Conservation (phyloP, 2,888 invertebrate species). For the Philopedon plagiatum region DNA sequence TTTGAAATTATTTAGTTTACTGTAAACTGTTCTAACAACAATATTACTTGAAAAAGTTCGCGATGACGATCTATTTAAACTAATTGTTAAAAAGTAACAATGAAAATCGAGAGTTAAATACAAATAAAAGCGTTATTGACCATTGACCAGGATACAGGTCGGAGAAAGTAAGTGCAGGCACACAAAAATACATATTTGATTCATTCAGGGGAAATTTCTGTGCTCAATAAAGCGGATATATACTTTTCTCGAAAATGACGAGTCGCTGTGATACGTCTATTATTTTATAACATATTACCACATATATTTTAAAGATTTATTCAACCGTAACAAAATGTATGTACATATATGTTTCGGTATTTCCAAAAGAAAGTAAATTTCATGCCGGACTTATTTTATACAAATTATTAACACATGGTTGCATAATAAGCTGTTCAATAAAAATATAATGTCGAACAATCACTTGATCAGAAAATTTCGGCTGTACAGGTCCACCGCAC, state of each 20-base stretch:
- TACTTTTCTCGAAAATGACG: neutral
- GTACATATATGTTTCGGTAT: neutral
- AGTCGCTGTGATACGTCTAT: neutral
- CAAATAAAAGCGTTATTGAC: constrained; percentile 6
- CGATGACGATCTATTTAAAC: neutral
- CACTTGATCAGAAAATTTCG: no score
- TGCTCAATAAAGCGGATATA: neutral
- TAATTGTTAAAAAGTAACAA: constrained; percentile 8
- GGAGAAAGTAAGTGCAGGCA: neutral
- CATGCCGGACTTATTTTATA: neutral
- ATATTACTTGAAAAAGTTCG: no score
- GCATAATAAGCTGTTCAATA: neutral
- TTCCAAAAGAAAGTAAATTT: neutral
- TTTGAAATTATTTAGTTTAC: no score
- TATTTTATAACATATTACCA: neutral
- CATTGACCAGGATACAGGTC: constrained; percentile 20
- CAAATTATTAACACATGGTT: neutral
- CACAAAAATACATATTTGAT: neutral
- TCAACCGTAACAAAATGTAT: neutral
- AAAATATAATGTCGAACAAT: no score
- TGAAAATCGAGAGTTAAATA: constrained; percentile 14
- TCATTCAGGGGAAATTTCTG: neutral
- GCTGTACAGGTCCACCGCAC: no score
- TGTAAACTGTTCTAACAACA: no score
- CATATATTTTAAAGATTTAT: neutral